Percentiles rank a stretch among this genome's conserved stretches.
Evolutionary conservation across 92 coral and sea anemone genomes (phyloP).

Genomic region (Nematostella vectensis): DNA sequence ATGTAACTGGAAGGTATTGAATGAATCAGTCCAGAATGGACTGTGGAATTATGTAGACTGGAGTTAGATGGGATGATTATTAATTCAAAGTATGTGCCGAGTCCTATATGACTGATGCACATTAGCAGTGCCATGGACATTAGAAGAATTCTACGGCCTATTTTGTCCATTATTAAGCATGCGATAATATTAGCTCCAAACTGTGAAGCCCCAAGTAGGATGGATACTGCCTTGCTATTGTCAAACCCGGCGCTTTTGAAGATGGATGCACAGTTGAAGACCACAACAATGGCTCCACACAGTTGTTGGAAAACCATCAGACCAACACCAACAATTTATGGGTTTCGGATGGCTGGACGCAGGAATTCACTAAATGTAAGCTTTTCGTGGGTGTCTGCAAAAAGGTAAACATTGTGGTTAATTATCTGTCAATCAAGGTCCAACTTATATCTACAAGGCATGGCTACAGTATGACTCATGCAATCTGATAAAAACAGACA

Average conservation of each 20-base stretch:
- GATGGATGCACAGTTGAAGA: conserved; percentile 55
- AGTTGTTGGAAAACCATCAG: conserved; percentile 66
- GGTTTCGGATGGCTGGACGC: conserved; percentile 49
- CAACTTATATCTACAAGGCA: no score
- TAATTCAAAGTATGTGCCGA: conserved; percentile 57
- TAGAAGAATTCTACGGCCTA: conserved; percentile 62
- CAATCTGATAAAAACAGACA: no score
- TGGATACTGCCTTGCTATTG: conserved; percentile 43
- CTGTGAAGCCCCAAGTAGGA: conserved; percentile 45
- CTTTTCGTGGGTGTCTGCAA: conserved; percentile 24
- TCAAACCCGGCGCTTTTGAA: conserved; percentile 58
- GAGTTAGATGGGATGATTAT: conserved; percentile 6
- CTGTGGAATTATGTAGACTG: neutral
- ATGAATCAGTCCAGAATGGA: conserved; percentile 11
- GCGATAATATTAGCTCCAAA: conserved; percentile 35
- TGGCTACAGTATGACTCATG: no score
- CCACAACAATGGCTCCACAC: conserved; percentile 55
- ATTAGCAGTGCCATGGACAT: conserved; percentile 39
- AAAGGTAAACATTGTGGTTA: neutral
- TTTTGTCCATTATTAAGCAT: conserved; percentile 40
- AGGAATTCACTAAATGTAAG: conserved; percentile 33
- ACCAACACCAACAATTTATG: conserved; percentile 46
- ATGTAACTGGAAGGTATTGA: conserved; percentile 45
- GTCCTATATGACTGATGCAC: conserved; percentile 50
- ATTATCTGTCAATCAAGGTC: no score